A percentile compares a stretch with the other conserved stretches of the same genome.
Conservation (phyloP, 2,797 vertebrate genomes). For the Cichlasoma orientale region DNA sequence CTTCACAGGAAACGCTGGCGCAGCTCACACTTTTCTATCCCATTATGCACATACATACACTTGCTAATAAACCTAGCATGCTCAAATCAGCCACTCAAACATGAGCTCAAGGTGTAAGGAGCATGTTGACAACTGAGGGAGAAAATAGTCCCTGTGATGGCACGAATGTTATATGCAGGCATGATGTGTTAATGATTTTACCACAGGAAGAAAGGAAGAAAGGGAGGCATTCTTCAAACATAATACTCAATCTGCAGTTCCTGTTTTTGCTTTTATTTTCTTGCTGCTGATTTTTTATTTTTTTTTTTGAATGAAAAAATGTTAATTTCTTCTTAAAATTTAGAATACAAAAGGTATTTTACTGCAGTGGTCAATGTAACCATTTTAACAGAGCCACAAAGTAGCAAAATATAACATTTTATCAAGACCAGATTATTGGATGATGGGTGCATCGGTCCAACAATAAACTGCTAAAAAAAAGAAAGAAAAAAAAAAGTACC, state of each 20-base stretch:
- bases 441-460: background rate
- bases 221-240: background rate
- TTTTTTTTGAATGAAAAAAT: background rate
- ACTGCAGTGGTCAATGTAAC: background rate
- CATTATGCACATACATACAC: slow-evolving; percentile 56
- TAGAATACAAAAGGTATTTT: background rate
- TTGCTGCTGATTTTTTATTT: background rate
- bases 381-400: background rate
- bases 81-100: slow-evolving; percentile 54
- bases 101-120: slow-evolving; percentile 5
- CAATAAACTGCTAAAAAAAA: background rate
- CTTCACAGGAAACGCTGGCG: slow-evolving; percentile 56
- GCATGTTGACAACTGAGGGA: slow-evolving; percentile 26
- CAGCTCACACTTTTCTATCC: slow-evolving; percentile 61
- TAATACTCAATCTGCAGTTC: background rate
- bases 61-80: slow-evolving; percentile 48
- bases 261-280: background rate
- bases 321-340: background rate
- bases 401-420: background rate
- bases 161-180: background rate
- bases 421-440: background rate
- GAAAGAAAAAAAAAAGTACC: too few relatives aligned
- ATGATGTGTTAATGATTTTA: slow-evolving; percentile 18
- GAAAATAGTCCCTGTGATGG: slow-evolving; percentile 22
- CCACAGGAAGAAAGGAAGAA: background rate